These are phyloP conservation scores for Plutomurus gul DNA, from an alignment of 1,140 invertebrate genomes.

Conservation along the genomic window DNA sequence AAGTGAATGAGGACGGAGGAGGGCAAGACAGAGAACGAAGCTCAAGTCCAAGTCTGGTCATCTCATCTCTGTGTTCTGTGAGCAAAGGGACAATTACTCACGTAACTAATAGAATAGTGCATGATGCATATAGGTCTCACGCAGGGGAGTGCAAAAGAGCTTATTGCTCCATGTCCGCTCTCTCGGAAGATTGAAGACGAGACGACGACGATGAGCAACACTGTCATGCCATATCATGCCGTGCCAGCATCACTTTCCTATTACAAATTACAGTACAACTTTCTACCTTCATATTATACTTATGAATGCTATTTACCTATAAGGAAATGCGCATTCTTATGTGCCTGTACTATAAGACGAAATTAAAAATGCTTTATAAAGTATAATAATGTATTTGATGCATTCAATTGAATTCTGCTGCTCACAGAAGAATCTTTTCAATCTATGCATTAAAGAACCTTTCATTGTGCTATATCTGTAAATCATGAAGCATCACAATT, in stretches of 20 bases:
- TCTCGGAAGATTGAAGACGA: background rate
- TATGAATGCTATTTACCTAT: no score
- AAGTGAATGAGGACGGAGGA: background rate
- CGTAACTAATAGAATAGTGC: background rate
- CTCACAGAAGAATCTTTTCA: no score
- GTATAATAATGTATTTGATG: no score
- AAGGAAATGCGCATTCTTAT: no score
- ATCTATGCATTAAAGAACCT: no score
- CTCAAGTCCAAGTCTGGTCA: background rate
- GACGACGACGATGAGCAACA: background rate
- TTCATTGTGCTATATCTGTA: background rate
- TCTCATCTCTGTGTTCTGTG: background rate
- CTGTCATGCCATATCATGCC: background rate
- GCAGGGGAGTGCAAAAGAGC: constrained; percentile 7
- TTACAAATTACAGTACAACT: no score
- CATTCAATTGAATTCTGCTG: no score
- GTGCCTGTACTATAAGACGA: no score
- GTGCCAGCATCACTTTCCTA: background rate
- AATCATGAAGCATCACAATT: background rate
- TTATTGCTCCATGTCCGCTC: background rate
- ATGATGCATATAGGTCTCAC: constrained; percentile 1
- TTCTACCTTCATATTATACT: background rate
- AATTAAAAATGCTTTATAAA: no score
- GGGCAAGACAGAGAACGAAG: background rate
- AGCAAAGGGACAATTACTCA: constrained; percentile 2